Conservation (phyloP, 2,113 vertebrate species). For the Apteryx owenii region DNA sequence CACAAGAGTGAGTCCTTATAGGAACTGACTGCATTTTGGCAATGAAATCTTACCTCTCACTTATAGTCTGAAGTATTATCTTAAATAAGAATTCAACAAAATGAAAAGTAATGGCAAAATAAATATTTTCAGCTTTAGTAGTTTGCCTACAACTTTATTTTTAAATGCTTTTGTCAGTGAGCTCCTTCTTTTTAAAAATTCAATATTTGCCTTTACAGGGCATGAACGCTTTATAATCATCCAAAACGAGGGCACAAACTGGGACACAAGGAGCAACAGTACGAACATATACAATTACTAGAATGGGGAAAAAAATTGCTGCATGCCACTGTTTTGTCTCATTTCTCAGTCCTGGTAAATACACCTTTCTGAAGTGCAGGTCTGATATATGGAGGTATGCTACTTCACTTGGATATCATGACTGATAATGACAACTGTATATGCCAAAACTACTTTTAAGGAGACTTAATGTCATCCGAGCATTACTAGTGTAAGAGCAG, state of each 20-base stretch:
- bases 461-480: not conserved
- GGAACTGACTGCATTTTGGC: not conserved
- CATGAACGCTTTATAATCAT: not conserved
- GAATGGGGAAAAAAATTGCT: not conserved
- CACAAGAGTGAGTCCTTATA: not conserved
- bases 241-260: not conserved
- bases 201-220: not conserved
- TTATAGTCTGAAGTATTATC: not conserved
- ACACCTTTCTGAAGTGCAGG: not conserved
- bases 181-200: not conserved
- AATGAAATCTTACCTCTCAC: not conserved
- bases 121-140: not conserved
- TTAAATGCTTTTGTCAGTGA: not conserved
- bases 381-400: not conserved
- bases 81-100: not conserved
- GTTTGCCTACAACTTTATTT: not conserved
- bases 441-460: not conserved
- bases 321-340: not conserved
- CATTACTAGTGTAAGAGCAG: not conserved
- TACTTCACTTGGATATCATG: not conserved
- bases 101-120: not conserved
- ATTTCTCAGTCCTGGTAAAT: not conserved
- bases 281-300: not conserved
- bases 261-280: not conserved
- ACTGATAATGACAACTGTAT: not conserved